Evolutionary conservation across 2,888 invertebrate species (phyloP).

Genomic region (Acleris cristana): DNA sequence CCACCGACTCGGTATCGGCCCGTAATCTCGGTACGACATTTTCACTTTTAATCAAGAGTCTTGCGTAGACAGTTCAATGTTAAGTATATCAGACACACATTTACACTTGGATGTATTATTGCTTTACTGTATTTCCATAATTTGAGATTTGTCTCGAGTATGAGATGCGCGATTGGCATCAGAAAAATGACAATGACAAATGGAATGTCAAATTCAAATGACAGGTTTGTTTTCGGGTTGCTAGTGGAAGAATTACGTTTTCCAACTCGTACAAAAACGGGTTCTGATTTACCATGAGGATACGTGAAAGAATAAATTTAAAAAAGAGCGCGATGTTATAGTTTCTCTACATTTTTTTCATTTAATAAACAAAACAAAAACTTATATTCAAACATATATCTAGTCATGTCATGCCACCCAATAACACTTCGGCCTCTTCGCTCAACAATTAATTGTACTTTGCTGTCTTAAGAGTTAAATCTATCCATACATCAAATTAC

Average conservation of each 20-base stretch:
- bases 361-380: too few relatives aligned
- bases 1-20: slow-evolving; percentile 94
- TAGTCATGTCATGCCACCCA: too few relatives aligned
- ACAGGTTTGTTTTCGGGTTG: slow-evolving; percentile 1
- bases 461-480: too few relatives aligned
- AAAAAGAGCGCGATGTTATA: too few relatives aligned
- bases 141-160: slow-evolving; percentile 15
- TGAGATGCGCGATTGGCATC: slow-evolving; percentile 19
- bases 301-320: too few relatives aligned
- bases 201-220: slow-evolving; percentile 18
- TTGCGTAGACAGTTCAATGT: slow-evolving; percentile 39
- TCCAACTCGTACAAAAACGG: too few relatives aligned
- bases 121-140: slow-evolving; percentile 17
- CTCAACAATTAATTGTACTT: too few relatives aligned
- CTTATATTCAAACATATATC: too few relatives aligned
- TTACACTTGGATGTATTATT: slow-evolving; percentile 25
- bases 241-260: background rate
- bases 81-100: slow-evolving; percentile 25
- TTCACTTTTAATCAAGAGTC: slow-evolving; percentile 40
- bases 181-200: slow-evolving; percentile 3
- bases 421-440: too few relatives aligned
- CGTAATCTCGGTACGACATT: slow-evolving; percentile 72
- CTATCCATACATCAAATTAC: too few relatives aligned
- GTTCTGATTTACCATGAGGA: too few relatives aligned
- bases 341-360: too few relatives aligned